These are phyloP conservation scores for Hirtodrosophila alboralis DNA, from an alignment of 2,888 invertebrate genomes.

Conservation along the genomic window DNA sequence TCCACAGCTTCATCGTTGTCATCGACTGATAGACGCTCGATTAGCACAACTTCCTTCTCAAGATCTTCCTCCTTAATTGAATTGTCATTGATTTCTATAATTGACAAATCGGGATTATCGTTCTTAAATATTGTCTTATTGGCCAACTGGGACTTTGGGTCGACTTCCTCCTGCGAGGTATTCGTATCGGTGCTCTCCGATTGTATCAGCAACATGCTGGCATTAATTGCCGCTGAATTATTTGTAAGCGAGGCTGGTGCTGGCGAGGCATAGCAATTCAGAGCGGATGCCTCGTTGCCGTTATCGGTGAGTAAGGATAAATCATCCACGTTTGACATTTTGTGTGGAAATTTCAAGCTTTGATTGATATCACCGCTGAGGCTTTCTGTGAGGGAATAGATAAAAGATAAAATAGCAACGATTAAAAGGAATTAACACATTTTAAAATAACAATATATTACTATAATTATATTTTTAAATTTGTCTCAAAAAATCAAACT, in stretches of 20 bases:
- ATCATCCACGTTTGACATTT: constrained; percentile 66
- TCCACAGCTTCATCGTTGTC: constrained; percentile 60
- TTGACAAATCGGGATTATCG: constrained; percentile 84
- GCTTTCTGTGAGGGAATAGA: constrained; percentile 69
- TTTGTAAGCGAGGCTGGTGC: constrained; percentile 15
- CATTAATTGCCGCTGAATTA: constrained; percentile 50
- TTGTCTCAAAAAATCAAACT: too few relatives aligned
- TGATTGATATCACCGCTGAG: constrained; percentile 44
- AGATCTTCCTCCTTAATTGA: constrained; percentile 77
- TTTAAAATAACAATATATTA: too few relatives aligned
- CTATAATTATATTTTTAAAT: too few relatives aligned
- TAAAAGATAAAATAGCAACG: constrained; percentile 7
- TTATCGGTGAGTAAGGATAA: constrained; percentile 63
- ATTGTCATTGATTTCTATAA: constrained; percentile 84
- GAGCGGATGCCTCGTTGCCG: constrained; percentile 33
- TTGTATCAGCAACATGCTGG: constrained; percentile 77
- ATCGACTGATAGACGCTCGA: constrained; percentile 77
- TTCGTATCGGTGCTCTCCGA: constrained; percentile 83
- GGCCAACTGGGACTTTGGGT: constrained; percentile 83
- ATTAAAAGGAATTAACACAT: background rate
- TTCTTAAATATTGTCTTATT: constrained; percentile 84
- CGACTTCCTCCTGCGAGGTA: constrained; percentile 83
- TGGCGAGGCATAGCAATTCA: constrained; percentile 18
- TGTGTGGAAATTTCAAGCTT: constrained; percentile 38
- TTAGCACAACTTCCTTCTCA: constrained; percentile 80